Base-by-base conservation (phyloP, 2,888 invertebrate species). In the Mythimna loreyi region DNA sequence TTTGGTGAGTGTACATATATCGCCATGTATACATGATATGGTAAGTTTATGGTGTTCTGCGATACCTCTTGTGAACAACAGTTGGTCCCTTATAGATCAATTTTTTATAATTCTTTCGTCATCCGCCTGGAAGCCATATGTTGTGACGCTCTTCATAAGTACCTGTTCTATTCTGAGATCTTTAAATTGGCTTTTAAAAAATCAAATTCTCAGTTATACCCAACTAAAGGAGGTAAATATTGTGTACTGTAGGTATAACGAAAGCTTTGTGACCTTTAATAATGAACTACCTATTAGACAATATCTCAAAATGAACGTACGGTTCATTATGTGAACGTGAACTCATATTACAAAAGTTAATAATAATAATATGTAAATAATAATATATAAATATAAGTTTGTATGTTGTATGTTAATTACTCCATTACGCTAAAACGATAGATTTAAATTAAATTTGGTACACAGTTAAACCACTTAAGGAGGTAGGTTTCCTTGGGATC, bases 171-270 rank as follows among this genome's bases (percentile, higher is more conserved):
- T 1, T 13, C 0, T 28, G 21, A 50, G 1, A 19, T 30, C 19
- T 43, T 30, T 6, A 30, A 8, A 43, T 8, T 45, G 1, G n/a
- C 23, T 45, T 45, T n/a, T n/a, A 45, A 8, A 3, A 19, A 28
- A 56, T n/a, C 30, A 36, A 61, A 69, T 70, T 72, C 63, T 70
- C 45, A 72, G 63, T 71, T 47, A 19, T n/a, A 47, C 19, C 4
- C 16, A 40, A 28, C 16, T n/a, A 45, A 45, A n/a, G 2, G 19
- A 45, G 5, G 7, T 45, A n/a, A 45, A 1, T 6, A n/a, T 30
- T n/a, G 3, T n/a, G 50, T 1, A 28, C 40, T 40, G 16, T n/a
- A n/a, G n/a, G n/a, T 13, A 40, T 16, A 40, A 5, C 16, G 40
- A 19, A 40, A 16, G 19, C 5, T 16, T 40, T 40, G 6, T 40